Percentiles rank a stretch among this genome's conserved stretches.
Evolutionary conservation across 2,797 vertebrate genomes (phyloP).

Genomic region (Chromobotia macracanthus): DNA sequence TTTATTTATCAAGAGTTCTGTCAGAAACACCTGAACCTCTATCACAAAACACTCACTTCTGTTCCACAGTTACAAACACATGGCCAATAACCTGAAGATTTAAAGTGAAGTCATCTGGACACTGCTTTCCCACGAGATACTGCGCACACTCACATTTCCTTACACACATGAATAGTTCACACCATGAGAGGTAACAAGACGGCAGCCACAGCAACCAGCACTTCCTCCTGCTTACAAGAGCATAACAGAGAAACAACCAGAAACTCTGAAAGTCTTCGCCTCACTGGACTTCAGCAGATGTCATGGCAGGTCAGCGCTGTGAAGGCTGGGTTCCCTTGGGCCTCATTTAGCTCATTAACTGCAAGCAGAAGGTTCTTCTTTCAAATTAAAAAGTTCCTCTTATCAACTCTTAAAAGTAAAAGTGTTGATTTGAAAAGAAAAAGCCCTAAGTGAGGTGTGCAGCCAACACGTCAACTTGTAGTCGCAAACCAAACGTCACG

Average conservation of each 20-base stretch:
- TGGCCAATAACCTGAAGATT: neutral
- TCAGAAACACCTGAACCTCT: too few relatives aligned
- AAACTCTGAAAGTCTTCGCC: neutral
- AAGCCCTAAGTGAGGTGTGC: neutral
- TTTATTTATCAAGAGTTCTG: too few relatives aligned
- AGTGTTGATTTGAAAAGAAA: neutral
- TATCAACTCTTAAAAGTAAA: neutral
- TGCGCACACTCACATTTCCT: neutral
- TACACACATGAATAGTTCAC: conserved; percentile 18
- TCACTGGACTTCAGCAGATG: neutral
- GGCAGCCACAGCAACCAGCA: conserved; percentile 66
- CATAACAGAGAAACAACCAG: conserved; percentile 4
- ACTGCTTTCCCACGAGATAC: neutral
- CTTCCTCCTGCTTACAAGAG: conserved; percentile 55
- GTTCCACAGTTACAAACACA: neutral
- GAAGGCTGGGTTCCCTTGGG: neutral
- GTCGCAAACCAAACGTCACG: conserved; percentile 6
- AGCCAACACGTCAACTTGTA: neutral
- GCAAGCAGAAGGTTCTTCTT: neutral
- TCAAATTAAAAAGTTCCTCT: neutral
- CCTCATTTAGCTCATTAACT: neutral
- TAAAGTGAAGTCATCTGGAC: neutral
- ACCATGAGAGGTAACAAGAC: conserved; percentile 40
- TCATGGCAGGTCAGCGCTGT: neutral
- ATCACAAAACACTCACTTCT: neutral